Evolutionary conservation across 1,140 invertebrate genomes (phyloP).

Genomic region (Gryllus bimaculatus): DNA sequence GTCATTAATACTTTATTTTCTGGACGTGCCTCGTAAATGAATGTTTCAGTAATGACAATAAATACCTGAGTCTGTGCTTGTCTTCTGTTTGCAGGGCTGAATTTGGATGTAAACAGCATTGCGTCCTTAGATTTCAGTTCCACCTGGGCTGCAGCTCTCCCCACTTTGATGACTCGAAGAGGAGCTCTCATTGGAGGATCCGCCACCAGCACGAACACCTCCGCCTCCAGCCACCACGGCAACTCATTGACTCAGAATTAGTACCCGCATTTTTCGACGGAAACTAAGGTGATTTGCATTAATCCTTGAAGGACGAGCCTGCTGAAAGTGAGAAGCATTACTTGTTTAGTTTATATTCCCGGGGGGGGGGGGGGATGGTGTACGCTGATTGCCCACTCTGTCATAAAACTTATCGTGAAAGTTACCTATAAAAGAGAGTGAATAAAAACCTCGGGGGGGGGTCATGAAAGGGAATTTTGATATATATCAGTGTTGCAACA

Average conservation of each 20-base stretch:
- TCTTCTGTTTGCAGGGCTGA: conserved; percentile 43
- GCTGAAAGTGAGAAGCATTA: too few species aligned
- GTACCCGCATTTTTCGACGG: conserved; percentile 38
- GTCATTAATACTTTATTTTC: too few species aligned
- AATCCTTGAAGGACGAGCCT: not conserved
- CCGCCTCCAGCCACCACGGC: conserved; percentile 46
- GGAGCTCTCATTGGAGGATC: conserved; percentile 53
- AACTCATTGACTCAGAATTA: conserved; percentile 70
- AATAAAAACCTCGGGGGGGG: too few species aligned
- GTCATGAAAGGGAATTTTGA: too few species aligned
- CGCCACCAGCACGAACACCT: conserved; percentile 41
- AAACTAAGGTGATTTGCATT: not conserved
- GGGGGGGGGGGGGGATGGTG: too few species aligned
- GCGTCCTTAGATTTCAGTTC: conserved; percentile 66
- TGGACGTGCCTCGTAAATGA: too few species aligned
- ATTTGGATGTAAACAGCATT: conserved; percentile 72
- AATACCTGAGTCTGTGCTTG: not conserved
- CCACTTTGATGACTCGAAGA: conserved; percentile 70
- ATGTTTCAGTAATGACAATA: not conserved
- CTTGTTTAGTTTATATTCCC: too few species aligned
- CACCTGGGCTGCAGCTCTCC: conserved; percentile 79
- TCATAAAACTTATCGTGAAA: too few species aligned
- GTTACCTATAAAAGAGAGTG: too few species aligned
- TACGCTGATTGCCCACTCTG: too few species aligned
- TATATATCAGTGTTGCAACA: too few species aligned